Base-by-base conservation (phyloP, 2,797 vertebrate species). In the Phoeniculus purpureus region DNA sequence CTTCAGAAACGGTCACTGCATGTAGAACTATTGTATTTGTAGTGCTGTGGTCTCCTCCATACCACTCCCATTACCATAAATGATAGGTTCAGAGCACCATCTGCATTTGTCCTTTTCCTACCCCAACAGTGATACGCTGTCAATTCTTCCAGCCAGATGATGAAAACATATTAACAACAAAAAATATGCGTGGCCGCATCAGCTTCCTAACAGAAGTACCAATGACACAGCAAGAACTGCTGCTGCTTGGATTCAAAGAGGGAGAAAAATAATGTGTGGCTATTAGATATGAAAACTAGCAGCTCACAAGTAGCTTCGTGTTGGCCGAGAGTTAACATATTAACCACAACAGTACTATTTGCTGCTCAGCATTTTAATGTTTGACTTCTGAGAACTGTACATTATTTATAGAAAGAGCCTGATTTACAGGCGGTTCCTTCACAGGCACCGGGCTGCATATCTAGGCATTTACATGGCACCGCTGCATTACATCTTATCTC, bases 21-120 rank as follows among this genome's bases (percentile, higher is more conserved):
- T 0, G 0, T 0, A 12, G 12, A 4, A 3, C 1, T 74, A 8
- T 17, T 31, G 18, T 8, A 12, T 60, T 26, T n/a, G 7, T 5
- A 70, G 16, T 1, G 1, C 40, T 15, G 14, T 19, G 25, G 31
- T 25, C 29, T 37, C 48, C n/a, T 56, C 54, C 11, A 3, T 4
- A 17, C 9, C 56, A 31, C 10, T 47, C 56, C 48, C 8, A 1
- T 56, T 26, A 11, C 43, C 16, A 1, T 9, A 4, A 16, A 47
- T 45, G 2, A 12, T 3, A 14, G 0, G 10, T 48, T 67, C 58
- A 78, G 80, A 87, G 12, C 26, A 82, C 4, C 0, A 0, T 13
- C 47, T 29, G 9, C 3, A 26, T 47, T 77, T 2, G 0, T 22
- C 47, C 2, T 56, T 47, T 77, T 75, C 68, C 1, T 1, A 47